Evolutionary conservation across 2,113 vertebrate species (phyloP).

Genomic region (Centropus bengalensis): DNA sequence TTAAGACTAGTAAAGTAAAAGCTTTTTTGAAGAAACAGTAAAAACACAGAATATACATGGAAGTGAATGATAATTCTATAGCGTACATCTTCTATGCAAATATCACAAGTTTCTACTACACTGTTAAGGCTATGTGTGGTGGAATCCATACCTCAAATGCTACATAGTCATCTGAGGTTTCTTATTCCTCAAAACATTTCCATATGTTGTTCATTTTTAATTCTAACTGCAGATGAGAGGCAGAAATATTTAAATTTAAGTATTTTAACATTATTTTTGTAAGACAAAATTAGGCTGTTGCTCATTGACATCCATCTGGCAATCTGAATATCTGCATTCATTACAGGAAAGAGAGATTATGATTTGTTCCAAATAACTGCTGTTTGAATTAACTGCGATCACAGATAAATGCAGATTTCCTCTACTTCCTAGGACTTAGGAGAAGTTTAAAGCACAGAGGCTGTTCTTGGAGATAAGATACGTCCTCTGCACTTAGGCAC

Average conservation of each 20-base stretch:
- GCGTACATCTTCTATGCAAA: background rate
- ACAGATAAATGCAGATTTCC: constrained; percentile 27
- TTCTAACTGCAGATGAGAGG: background rate
- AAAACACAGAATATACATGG: background rate
- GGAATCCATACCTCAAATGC: background rate
- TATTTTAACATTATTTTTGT: constrained; percentile 8
- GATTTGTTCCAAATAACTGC: constrained; percentile 27
- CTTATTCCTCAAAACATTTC: background rate
- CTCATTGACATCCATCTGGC: constrained; percentile 49
- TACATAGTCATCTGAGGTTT: background rate
- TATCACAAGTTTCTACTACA: background rate
- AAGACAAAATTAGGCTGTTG: constrained; percentile 1
- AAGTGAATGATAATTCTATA: background rate
- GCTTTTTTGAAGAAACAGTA: background rate
- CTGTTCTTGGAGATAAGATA: background rate
- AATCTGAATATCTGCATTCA: background rate
- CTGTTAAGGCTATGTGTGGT: background rate
- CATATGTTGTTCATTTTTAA: background rate
- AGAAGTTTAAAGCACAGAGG: background rate
- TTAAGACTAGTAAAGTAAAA: background rate
- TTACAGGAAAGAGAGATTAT: background rate
- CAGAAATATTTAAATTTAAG: constrained; percentile 23
- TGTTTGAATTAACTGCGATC: constrained; percentile 27
- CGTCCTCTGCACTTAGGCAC: background rate
- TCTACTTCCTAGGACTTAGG: background rate